Evolutionary conservation across 1,140 invertebrate genomes (phyloP).

Genomic region (Pseudomyrmex cubaensis): DNA sequence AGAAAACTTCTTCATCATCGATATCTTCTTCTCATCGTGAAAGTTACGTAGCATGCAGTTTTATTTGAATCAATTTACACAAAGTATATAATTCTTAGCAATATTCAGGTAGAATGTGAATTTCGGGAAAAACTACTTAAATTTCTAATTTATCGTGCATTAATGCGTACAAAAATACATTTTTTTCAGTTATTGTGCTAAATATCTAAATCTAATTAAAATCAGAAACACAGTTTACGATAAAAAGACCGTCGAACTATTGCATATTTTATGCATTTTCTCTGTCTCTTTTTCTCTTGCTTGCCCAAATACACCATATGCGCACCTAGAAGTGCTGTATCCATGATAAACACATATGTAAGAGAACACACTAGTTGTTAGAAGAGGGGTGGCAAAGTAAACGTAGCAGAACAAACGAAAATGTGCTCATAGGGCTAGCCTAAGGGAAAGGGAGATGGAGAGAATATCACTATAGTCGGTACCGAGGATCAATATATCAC

Average conservation of each 20-base stretch:
- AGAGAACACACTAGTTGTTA: neutral
- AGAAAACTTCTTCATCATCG: neutral
- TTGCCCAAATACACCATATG: neutral
- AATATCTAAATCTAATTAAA: constrained; percentile 13
- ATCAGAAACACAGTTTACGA: neutral
- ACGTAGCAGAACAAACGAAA: constrained; percentile 60
- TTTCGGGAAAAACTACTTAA: neutral
- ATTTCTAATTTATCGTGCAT: neutral
- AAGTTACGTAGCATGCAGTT: neutral
- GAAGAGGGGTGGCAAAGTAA: constrained; percentile 26
- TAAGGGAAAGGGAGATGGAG: constrained; percentile 40
- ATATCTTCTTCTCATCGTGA: neutral
- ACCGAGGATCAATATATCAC: constrained; percentile 74
- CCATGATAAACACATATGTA: constrained; percentile 19
- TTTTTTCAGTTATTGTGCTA: neutral
- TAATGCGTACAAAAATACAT: constrained; percentile 14
- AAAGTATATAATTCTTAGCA: neutral
- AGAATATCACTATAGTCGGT: constrained; percentile 69
- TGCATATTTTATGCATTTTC: neutral
- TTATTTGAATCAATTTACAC: constrained; percentile 24
- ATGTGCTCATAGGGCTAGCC: constrained; percentile 32
- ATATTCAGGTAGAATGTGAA: neutral
- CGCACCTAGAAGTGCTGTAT: neutral
- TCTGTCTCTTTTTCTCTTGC: neutral
- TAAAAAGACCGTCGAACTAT: neutral